Evolutionary conservation across 2,888 invertebrate genomes (phyloP).

Genomic region (Aphelenchoides bicaudatus): DNA sequence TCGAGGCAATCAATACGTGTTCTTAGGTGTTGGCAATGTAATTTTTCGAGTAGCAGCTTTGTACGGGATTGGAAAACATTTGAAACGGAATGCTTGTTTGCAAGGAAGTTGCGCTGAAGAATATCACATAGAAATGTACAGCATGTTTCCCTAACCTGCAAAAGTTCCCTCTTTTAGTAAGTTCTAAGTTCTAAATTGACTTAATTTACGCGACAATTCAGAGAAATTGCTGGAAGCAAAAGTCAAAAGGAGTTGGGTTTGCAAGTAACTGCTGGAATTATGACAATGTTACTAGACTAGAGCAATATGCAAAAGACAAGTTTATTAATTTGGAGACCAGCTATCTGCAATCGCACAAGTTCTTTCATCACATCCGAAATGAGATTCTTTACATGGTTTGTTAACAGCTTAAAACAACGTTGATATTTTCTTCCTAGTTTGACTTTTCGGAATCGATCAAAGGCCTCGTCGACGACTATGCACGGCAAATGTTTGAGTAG

Average conservation of each 20-base stretch:
- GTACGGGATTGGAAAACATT: constrained; percentile 11
- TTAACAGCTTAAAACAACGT: no score
- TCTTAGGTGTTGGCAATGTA: no score
- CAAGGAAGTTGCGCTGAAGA: constrained; percentile 12
- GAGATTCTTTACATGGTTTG: constrained; percentile 8
- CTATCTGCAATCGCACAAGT: constrained; percentile 7
- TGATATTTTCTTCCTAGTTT: no score
- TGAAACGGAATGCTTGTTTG: constrained; percentile 6
- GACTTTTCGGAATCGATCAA: background rate
- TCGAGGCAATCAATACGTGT: no score
- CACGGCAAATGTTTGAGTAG: constrained; percentile 5
- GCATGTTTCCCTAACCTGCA: constrained; percentile 10
- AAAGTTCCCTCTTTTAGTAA: constrained; percentile 3
- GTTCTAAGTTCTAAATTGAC: background rate
- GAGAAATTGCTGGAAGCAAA: background rate
- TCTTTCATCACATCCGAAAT: background rate
- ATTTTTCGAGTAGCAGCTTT: constrained; percentile 3
- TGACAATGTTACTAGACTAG: constrained; percentile 2
- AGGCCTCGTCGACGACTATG: constrained; percentile 6
- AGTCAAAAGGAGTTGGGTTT: constrained; percentile 5
- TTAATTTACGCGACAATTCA: background rate
- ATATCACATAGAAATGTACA: constrained; percentile 11
- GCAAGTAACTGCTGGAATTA: constrained; percentile 6
- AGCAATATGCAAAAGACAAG: constrained; percentile 1
- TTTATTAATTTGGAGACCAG: constrained; percentile 3